Evolutionary conservation across 2,888 invertebrate species (phyloP).

Genomic region (Dryobotodes eremita): DNA sequence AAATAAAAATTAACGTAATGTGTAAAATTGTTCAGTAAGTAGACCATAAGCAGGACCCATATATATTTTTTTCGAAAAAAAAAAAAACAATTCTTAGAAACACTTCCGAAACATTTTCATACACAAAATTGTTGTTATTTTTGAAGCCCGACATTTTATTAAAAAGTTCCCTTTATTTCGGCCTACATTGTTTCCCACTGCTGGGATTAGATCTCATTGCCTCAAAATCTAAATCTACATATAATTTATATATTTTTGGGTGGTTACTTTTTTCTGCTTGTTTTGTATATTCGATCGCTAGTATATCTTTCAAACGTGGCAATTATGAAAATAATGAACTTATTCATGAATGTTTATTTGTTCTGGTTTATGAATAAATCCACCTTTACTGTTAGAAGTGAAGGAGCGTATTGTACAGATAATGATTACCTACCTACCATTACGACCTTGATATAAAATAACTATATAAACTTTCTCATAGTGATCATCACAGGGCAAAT

Average conservation of each 20-base stretch:
- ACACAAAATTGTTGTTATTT: no score
- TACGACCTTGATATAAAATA: background rate
- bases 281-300: background rate
- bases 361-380: background rate
- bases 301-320: background rate
- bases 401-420: constrained; percentile 7
- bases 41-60: no score
- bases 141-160: no score
- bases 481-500: no score
- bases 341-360: background rate
- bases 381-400: background rate
- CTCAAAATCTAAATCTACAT: background rate
- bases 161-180: background rate
- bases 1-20: background rate
- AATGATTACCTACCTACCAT: background rate
- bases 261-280: background rate
- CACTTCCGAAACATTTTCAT: background rate
- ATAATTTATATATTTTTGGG: no score
- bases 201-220: background rate
- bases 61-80: no score
- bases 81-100: no score
- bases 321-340: constrained; percentile 15
- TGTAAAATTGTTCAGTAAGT: background rate
- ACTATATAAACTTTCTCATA: background rate
- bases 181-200: background rate